Conservation (phyloP, 1,140 invertebrate species). For the Liolophura sinensis region DNA sequence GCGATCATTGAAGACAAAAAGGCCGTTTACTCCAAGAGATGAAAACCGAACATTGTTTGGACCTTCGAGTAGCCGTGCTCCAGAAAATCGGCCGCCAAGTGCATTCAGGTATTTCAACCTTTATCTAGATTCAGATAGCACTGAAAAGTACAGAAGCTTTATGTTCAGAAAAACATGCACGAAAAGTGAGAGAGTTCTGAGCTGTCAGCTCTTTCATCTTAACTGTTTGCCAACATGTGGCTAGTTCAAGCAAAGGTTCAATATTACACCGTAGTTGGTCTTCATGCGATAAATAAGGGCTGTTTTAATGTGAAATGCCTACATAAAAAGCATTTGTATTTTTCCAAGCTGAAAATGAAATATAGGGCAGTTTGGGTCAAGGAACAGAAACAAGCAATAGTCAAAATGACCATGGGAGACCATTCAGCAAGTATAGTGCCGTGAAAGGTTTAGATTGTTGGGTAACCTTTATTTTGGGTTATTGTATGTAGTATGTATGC, state of each 20-base stretch:
- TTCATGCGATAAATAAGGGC: neutral
- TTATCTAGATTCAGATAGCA: neutral
- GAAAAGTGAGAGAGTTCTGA: neutral
- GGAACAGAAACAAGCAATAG: too few relatives aligned
- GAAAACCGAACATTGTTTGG: constrained; percentile 74
- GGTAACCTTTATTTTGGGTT: too few relatives aligned
- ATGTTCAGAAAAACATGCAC: too few relatives aligned
- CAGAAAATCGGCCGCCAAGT: constrained; percentile 71
- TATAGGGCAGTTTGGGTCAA: too few relatives aligned
- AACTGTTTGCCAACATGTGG: neutral
- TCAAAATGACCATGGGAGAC: too few relatives aligned
- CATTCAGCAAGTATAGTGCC: too few relatives aligned
- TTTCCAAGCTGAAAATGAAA: too few relatives aligned
- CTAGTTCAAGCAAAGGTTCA: too few relatives aligned
- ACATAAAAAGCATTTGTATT: too few relatives aligned
- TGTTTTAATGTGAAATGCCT: neutral
- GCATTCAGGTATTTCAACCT: constrained; percentile 70
- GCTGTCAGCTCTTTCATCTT: neutral
- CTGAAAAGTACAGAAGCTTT: neutral
- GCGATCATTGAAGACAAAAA: constrained; percentile 43
- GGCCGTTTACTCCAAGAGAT: constrained; percentile 80
- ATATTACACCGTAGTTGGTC: too few relatives aligned
- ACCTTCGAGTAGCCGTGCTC: constrained; percentile 56
- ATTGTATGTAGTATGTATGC: too few relatives aligned
- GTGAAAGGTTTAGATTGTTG: too few relatives aligned